Base-by-base conservation (phyloP, 2,113 vertebrate species). In the Arenaria interpres region DNA sequence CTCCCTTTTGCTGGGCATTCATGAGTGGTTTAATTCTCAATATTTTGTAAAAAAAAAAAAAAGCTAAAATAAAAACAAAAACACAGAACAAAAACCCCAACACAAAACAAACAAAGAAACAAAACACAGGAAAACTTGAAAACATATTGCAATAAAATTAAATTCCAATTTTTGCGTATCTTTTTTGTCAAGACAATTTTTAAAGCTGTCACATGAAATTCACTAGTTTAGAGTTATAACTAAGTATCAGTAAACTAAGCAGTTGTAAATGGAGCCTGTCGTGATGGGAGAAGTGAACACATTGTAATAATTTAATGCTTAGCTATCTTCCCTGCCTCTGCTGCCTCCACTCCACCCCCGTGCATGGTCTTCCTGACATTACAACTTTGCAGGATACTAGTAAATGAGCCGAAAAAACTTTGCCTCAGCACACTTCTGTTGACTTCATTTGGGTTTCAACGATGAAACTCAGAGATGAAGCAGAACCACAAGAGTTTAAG, bases 381-480 rank as follows among this genome's bases (percentile, higher is more conserved):
- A 35, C 57, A 19, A 41, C 43, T 90, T 66, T 30, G 53, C 92
- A 73, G n/a, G 33, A 12, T 32, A 35, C 11, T 35, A 15, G 37
- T 50, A 67, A 67, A 28, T 13, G 37, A 88, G 24, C 67, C 67
- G 83, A 41, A 57, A 62, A 57, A 50, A 6, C 43, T 83, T 64
- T 88, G 30, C 37, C 23, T 86, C n/a, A 11, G 67, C 82, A 50
- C 8, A 2, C 10, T 86, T 73, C 62, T 0, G 0, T 69, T 93
- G 43, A 39, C 75, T 79, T 80, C 14, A 5, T 35, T 76, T 76
- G 59, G 35, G 16, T 88, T 91, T 83, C 53, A 48, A 0, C 80
- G 76, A 50, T 39, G 64, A 89, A 84, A 89, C 24, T 71, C 75
- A 73, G 89, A 62, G 80, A 59, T 72, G 45, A 80, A 93, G 76